Conservation (phyloP, 2,797 vertebrate genomes). For the Thalassophryne amazonica region DNA sequence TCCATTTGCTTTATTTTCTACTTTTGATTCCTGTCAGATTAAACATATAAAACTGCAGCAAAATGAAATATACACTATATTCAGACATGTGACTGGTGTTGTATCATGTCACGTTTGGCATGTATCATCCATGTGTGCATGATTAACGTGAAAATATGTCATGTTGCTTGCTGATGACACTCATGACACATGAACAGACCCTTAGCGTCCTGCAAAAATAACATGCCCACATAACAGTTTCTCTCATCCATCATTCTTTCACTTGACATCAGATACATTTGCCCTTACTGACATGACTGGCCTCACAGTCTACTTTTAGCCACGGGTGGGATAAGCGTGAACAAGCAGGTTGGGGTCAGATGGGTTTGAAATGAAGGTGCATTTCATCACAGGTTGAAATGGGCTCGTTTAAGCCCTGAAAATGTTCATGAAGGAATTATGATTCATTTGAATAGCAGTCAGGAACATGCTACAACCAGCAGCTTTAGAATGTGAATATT, state of each 20-base stretch:
- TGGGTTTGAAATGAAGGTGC: slow-evolving; percentile 42
- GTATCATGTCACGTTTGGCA: too few relatives aligned
- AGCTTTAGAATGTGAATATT: slow-evolving; percentile 55
- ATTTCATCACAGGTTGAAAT: slow-evolving; percentile 31
- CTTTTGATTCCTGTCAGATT: too few relatives aligned
- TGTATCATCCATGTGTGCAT: too few relatives aligned
- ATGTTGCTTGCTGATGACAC: neutral
- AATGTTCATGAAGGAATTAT: slow-evolving; percentile 62
- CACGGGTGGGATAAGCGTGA: neutral
- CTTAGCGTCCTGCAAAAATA: too few relatives aligned
- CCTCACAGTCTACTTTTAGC: neutral
- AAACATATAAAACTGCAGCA: too few relatives aligned
- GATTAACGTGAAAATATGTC: too few relatives aligned
- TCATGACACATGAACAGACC: neutral
- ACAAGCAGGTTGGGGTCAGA: slow-evolving; percentile 29
- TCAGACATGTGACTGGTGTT: too few relatives aligned
- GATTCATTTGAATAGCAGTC: slow-evolving; percentile 53
- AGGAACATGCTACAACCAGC: too few relatives aligned
- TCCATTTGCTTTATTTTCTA: too few relatives aligned
- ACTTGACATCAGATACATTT: neutral
- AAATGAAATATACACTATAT: too few relatives aligned
- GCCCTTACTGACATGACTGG: neutral
- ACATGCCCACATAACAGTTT: too few relatives aligned
- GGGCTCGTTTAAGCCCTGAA: slow-evolving; percentile 19
- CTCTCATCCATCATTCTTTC: neutral